Conservation (phyloP, 2,113 vertebrate species). For the Caranx ignobilis region DNA sequence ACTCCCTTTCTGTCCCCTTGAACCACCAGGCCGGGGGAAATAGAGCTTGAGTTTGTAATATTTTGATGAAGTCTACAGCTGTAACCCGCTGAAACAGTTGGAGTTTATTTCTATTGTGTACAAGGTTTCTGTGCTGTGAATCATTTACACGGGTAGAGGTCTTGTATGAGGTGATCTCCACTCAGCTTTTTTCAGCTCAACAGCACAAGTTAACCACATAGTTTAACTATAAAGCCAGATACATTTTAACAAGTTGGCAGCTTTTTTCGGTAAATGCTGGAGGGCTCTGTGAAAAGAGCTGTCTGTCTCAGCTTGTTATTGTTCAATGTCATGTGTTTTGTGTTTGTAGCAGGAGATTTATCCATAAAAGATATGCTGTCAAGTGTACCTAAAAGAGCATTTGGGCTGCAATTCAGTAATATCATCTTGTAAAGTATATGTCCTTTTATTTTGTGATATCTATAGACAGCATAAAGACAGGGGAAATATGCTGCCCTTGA, state of each 20-base stretch:
- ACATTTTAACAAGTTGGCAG: not conserved
- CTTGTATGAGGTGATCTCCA: not conserved
- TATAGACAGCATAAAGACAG: no score
- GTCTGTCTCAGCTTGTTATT: not conserved
- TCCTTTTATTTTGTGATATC: not conserved
- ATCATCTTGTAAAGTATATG: not conserved
- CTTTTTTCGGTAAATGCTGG: not conserved
- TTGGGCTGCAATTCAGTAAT: not conserved
- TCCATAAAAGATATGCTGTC: no score
- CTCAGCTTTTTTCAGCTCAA: not conserved
- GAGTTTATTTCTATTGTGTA: not conserved
- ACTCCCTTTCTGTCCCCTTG: not conserved
- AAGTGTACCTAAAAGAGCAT: not conserved
- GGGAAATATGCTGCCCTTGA: not conserved
- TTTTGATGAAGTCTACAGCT: slow-evolving; percentile 6
- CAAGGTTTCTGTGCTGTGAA: not conserved
- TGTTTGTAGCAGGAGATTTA: not conserved
- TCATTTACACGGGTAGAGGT: not conserved
- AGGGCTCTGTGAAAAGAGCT: no score
- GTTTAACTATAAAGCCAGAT: not conserved
- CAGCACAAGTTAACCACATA: not conserved
- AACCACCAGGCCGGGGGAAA: not conserved
- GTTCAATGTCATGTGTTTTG: not conserved
- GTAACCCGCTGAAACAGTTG: not conserved
- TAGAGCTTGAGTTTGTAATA: not conserved